phyloP scores from a whole-genome alignment of 37 sponge, comb jelly and placozoan species.

The Halisarca cf. caerulea region DNA sequence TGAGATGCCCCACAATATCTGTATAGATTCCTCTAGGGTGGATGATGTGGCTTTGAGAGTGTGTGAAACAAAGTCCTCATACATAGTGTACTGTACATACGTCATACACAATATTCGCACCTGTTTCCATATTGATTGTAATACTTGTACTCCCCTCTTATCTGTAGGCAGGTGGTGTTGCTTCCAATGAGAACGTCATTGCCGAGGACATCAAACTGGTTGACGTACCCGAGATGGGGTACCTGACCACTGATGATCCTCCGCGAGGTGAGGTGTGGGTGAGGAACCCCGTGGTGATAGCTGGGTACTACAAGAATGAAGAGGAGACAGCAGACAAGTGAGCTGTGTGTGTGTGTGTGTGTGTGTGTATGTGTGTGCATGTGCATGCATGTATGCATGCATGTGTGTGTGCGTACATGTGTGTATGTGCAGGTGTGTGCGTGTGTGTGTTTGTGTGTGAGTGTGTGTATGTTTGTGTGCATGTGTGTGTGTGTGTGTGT shows the following conservation, averaged over 20 bases:
- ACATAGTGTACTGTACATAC: no score
- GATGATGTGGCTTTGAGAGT: no score
- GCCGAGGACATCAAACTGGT: constrained; percentile 44
- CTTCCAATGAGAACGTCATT: not conserved
- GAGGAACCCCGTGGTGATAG: constrained; percentile 39
- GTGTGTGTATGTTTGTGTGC: no score
- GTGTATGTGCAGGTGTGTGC: not conserved
- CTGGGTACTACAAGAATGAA: constrained; percentile 61
- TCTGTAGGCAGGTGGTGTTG: constrained; percentile 46
- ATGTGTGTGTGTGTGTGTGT: no score
- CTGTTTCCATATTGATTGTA: no score
- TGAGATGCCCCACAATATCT: no score
- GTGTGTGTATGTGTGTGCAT: not conserved
- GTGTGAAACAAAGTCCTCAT: no score
- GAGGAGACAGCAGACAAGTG: constrained; percentile 58
- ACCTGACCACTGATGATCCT: constrained; percentile 59
- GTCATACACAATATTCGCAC: no score
- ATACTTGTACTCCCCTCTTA: not conserved
- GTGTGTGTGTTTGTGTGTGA: not conserved
- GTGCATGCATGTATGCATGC: not conserved
- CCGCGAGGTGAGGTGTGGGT: constrained; percentile 73
- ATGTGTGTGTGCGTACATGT: not conserved
- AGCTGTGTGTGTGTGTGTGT: not conserved
- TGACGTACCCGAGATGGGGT: constrained; percentile 74
- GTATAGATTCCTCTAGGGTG: no score